Base-by-base conservation (phyloP, 2,113 vertebrate genomes). In the Mirounga angustirostris region DNA sequence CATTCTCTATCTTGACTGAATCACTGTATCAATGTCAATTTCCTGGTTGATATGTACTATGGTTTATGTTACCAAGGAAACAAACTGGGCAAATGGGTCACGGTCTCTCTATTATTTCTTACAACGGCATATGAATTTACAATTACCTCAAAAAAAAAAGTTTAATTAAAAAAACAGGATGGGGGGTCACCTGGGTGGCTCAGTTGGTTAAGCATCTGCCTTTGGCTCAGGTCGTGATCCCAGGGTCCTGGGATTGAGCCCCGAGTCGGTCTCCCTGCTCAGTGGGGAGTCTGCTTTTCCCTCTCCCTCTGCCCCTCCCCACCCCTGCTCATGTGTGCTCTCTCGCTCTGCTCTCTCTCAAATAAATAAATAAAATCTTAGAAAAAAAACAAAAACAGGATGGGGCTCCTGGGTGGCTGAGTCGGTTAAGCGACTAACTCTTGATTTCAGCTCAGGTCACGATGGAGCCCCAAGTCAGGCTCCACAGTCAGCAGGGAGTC, bases 81-180 rank as follows among this genome's bases (percentile, higher is more conserved):
- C 24, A 92, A 85, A 94, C 4, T 16, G 18, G 33, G 33, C 63
- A 82, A 86, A 85, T 3, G 46, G 14, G 52, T 86, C 19, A 50
- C 13, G 13, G 16, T 76, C 69, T 76, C 65, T 69, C 9, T 69
- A 59, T 46, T 96, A 54, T 88, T 87, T 94, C 94, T 67, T 94
- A 87, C 8, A 63, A 92, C 10, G 61, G 71, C 54, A 89, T 71
- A 28, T 73, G 43, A 71, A 43, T 84, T 43, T 78, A 85, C 18
- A 73, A 33, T 59, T 78, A 67, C 58, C 36, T 73, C 76, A 61
- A 71, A 43, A 82, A 67, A 33, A 1, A 18, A 26, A 1, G 0
- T 10, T 88, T 65, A 76, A 46, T 76, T 76, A 46, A 76, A 46
- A 76, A 73, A 40, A 73, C 36, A 73, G 36, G 10, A 73, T 22